These are phyloP conservation scores for Sebastes trivittatus DNA, from an alignment of 2,797 vertebrate species.

Conservation along the genomic window DNA sequence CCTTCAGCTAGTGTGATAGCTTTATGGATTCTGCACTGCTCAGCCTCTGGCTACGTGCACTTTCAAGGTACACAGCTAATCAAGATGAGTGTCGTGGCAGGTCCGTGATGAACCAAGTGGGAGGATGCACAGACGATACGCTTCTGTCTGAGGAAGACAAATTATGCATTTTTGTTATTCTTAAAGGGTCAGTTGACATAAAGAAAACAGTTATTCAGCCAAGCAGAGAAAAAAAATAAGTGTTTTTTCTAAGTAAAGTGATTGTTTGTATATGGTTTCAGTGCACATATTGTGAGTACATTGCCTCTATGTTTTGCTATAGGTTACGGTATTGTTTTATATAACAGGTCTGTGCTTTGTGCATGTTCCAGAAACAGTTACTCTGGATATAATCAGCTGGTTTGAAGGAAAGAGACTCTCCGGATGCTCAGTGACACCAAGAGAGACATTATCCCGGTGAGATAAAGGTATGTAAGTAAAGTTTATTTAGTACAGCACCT, in stretches of 20 bases:
- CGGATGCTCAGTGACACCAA: background rate
- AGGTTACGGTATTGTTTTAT: too few species aligned
- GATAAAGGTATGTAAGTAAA: background rate
- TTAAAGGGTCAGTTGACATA: background rate
- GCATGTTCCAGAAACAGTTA: background rate
- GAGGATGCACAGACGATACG: slow-evolving; percentile 15
- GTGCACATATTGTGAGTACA: background rate
- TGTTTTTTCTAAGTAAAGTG: background rate
- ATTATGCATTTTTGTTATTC: background rate
- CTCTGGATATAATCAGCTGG: slow-evolving; percentile 9
- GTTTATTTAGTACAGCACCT: too few species aligned
- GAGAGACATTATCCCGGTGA: slow-evolving; percentile 1
- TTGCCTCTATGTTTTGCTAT: background rate
- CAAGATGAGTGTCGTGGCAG: slow-evolving; percentile 40
- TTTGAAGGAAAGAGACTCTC: background rate
- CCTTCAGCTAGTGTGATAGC: background rate
- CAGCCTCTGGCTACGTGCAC: slow-evolving; percentile 23
- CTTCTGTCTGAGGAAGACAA: slow-evolving; percentile 19
- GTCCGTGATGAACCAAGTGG: background rate
- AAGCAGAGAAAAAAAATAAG: background rate
- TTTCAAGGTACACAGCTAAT: slow-evolving; percentile 53
- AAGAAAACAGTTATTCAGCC: background rate
- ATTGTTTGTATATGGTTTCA: background rate
- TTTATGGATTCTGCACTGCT: slow-evolving; percentile 30
- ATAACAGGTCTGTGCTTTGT: too few species aligned